phyloP scores from a whole-genome alignment of 2,113 vertebrate genomes.

The Tiliqua scincoides region DNA sequence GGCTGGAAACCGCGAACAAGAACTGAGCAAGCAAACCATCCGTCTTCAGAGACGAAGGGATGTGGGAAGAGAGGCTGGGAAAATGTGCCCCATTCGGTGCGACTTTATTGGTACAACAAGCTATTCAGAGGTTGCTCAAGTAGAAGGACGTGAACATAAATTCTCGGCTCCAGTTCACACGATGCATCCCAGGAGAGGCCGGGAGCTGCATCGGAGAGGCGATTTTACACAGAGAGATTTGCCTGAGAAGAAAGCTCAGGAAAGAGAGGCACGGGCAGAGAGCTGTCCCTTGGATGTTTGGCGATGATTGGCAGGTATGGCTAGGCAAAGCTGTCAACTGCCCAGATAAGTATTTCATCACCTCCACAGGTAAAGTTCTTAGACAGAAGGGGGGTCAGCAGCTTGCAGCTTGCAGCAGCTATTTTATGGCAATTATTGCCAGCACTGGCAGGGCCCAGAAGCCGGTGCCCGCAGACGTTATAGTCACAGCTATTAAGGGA shows the following conservation, averaged over 20 bases:
- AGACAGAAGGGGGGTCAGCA: conserved; percentile 33
- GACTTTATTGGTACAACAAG: not conserved
- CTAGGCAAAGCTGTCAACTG: conserved; percentile 28
- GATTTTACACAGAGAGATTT: conserved; percentile 24
- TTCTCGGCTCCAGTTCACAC: not conserved
- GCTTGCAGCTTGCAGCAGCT: conserved; percentile 26
- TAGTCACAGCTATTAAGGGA: not conserved
- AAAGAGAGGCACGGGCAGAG: not conserved
- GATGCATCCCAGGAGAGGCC: not conserved
- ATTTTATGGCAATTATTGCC: conserved; percentile 4
- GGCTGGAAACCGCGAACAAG: not conserved
- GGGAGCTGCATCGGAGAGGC: not conserved
- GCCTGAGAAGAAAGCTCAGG: conserved; percentile 26
- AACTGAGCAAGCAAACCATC: not conserved
- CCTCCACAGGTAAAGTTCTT: conserved; percentile 16
- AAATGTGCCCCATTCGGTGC: not conserved
- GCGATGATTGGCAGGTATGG: conserved; percentile 22
- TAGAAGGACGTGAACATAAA: not conserved
- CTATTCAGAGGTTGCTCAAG: not conserved
- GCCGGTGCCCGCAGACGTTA: conserved; percentile 13
- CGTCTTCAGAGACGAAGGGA: not conserved
- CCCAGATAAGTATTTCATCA: conserved; percentile 53
- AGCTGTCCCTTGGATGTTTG: not conserved
- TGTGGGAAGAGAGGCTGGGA: not conserved
- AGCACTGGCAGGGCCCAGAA: not conserved